A percentile compares a stretch with the other conserved stretches of the same genome.
These are phyloP conservation scores for Linnaemya tessellans DNA, from an alignment of 2,888 invertebrate species.

Conservation along the genomic window DNA sequence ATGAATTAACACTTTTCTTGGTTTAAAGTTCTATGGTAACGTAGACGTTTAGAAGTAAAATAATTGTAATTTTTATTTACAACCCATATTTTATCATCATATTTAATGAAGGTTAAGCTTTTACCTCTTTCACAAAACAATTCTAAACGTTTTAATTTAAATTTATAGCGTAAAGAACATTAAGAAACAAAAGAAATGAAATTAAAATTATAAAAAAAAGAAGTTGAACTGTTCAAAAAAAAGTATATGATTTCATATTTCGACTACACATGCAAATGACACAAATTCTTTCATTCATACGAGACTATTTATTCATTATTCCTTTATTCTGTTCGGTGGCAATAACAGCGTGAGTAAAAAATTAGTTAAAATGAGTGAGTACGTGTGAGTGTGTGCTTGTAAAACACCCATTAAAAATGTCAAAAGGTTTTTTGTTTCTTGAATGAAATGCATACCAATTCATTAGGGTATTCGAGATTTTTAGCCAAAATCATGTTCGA, in stretches of 20 bases:
- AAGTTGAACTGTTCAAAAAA: not conserved
- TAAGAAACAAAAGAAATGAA: conserved; percentile 10
- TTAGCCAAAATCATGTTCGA: not conserved
- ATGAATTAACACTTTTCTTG: not conserved
- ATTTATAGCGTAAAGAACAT: conserved; percentile 9
- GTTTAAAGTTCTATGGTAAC: no score
- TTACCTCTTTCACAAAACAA: not conserved
- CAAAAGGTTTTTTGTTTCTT: conserved; percentile 19
- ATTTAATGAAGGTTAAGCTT: conserved; percentile 20
- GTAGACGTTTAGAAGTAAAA: not conserved
- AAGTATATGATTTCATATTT: conserved; percentile 1
- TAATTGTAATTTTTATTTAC: not conserved
- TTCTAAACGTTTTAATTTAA: conserved; percentile 16
- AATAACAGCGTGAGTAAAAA: not conserved
- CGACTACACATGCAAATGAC: conserved; percentile 19
- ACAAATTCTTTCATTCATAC: not conserved
- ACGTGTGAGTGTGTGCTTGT: not conserved
- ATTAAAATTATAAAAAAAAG: not conserved
- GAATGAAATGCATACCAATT: no score
- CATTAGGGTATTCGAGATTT: not conserved
- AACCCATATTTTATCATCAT: conserved; percentile 3
- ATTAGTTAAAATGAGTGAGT: not conserved
- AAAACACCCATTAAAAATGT: conserved; percentile 17
- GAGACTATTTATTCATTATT: conserved; percentile 1
- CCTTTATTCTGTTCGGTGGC: not conserved